Conservation (phyloP, 2,888 invertebrate genomes). For the Melinaea menophilus region DNA sequence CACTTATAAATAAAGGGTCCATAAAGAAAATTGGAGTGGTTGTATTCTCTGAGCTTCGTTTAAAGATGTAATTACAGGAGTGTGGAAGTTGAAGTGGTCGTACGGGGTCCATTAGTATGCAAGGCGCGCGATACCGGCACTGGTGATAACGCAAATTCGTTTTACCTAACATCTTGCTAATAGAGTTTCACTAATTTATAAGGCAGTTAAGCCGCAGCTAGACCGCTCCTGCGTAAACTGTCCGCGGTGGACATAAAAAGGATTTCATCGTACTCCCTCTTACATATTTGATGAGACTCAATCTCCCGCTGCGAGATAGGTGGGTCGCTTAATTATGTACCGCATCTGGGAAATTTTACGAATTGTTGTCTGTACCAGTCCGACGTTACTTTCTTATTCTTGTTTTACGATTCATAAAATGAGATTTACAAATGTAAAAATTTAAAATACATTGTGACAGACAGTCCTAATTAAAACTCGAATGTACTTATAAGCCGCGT, state of each 20-base stretch:
- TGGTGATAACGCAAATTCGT: slow-evolving; percentile 78
- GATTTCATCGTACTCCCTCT: slow-evolving; percentile 67
- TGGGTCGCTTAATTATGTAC: slow-evolving; percentile 64
- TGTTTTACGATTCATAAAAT: slow-evolving; percentile 8
- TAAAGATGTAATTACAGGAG: slow-evolving; percentile 74
- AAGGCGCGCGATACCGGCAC: slow-evolving; percentile 57
- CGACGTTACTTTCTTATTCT: slow-evolving; percentile 2
- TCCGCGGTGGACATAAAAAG: slow-evolving; percentile 68
- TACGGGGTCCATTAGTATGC: slow-evolving; percentile 67
- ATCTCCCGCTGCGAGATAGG: slow-evolving; percentile 57
- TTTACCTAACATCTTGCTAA: slow-evolving; percentile 76
- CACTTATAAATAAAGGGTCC: slow-evolving; percentile 24
- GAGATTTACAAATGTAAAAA: slow-evolving; percentile 5
- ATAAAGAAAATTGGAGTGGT: slow-evolving; percentile 28
- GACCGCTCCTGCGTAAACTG: slow-evolving; percentile 60
- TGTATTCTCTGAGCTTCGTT: slow-evolving; percentile 56
- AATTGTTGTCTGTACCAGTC: slow-evolving; percentile 43
- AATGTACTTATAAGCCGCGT: slow-evolving; percentile 62
- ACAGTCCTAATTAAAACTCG: slow-evolving; percentile 69
- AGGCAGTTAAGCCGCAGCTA: slow-evolving; percentile 64
- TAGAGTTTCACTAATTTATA: slow-evolving; percentile 78
- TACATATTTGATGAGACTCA: slow-evolving; percentile 68
- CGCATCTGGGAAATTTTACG: slow-evolving; percentile 51
- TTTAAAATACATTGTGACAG: slow-evolving; percentile 48
- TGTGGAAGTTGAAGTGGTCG: slow-evolving; percentile 62